Evolutionary conservation across 2,888 invertebrate genomes (phyloP), one percentile per base, ranked within the genome.

Genomic region (Zootermopsis nevadensis): DNA sequence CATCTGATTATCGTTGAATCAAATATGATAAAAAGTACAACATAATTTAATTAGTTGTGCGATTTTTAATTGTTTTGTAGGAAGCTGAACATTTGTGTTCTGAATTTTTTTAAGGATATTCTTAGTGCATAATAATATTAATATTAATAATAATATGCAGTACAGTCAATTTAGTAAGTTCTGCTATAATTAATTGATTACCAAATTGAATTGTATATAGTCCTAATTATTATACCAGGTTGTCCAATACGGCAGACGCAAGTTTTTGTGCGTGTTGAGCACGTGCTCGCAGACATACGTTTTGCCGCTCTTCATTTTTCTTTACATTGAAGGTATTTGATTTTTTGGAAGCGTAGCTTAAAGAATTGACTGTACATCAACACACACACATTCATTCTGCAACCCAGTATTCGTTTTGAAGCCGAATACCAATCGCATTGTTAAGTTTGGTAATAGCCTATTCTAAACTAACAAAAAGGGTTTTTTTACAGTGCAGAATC

Each of bases 401-500:
- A 69, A 38, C 74, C 74, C 74, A 74, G 74, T 74, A 74, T 74
- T 74, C 74, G 74, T 74, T 74, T 74, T 35, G 38, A 74, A 48
- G 60, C 60, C 60, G 35, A 79, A 79, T 79, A 79, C 60, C 60
- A 60, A 79, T 53, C 79, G 55, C 77, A 79, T 79, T 79, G 79
- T 79, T 79, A 79, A 79, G 79, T 79, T 79, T 79, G 66, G 79
- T 60, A 79, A 79, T 79, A 79, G 79, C 79, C 66, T 79, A 66
- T 66, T 79, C 79, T 79, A 79, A 79, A 79, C 79, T 79, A 79
- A 79, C 66, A 79, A 38, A 60, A 55, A 79, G 79, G 66, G 79
- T 79, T 79, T 79, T 79, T 79, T 79, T 79, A 79, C 79, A 79
- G 79, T 38, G 79, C 79, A 79, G 79, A 79, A 79, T 79, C 48